These are phyloP conservation scores for Hiodon tergisus DNA, from an alignment of 2,113 vertebrate species.

Conservation along the genomic window DNA sequence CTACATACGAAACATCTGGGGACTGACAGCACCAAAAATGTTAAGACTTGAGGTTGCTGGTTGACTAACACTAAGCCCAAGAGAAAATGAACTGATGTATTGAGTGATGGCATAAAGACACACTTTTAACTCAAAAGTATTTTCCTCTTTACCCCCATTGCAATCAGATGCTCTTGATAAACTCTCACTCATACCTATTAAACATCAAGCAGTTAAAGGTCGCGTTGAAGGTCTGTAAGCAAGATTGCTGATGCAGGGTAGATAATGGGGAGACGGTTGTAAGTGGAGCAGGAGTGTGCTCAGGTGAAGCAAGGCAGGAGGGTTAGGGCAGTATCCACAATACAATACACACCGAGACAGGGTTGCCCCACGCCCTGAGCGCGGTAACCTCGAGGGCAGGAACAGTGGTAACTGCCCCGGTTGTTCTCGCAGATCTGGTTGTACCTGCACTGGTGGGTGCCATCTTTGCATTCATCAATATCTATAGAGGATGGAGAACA, in stretches of 20 bases:
- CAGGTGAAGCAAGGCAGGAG: conserved; percentile 33
- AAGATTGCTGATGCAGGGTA: conserved; percentile 9
- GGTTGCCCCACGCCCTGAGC: conserved; percentile 78
- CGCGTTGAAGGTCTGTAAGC: conserved; percentile 25
- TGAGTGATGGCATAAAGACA: no score
- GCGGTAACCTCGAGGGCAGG: conserved; percentile 80
- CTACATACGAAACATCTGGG: no score
- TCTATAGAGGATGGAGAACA: conserved; percentile 57
- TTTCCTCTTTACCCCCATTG: no score
- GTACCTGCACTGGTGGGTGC: conserved; percentile 86
- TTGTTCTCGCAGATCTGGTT: conserved; percentile 95
- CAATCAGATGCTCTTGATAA: no score
- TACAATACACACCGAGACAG: conserved; percentile 76
- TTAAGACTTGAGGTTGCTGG: no score
- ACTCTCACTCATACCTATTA: no score
- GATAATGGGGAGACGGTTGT: background rate
- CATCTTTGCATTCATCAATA: conserved; percentile 85
- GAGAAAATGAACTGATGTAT: no score
- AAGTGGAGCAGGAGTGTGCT: conserved; percentile 15
- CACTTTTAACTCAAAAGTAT: no score
- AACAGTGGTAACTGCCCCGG: conserved; percentile 82
- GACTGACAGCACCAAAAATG: no score
- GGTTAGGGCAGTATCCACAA: background rate
- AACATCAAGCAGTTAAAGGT: conserved; percentile 13
- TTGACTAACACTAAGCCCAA: no score